phyloP scores from a whole-genome alignment of 1,140 invertebrate species.

The Leguminivora glycinivorella region DNA sequence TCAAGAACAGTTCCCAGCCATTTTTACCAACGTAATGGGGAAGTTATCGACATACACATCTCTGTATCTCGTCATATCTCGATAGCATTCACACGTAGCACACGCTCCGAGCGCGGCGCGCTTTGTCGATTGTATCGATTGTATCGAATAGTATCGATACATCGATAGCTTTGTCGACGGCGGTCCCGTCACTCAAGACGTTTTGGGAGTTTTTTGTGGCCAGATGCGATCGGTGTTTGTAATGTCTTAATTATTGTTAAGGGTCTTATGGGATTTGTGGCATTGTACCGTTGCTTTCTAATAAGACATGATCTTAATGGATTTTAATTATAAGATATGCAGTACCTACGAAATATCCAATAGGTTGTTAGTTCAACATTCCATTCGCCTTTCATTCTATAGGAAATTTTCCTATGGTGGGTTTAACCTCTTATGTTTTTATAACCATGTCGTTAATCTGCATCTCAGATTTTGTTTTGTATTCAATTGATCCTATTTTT shows the following conservation, averaged over 20 bases:
- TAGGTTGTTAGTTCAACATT: neutral
- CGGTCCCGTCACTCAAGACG: conserved; percentile 75
- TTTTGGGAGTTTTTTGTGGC: conserved; percentile 62
- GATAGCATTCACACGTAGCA: conserved; percentile 77
- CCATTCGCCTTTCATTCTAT: neutral
- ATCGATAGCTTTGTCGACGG: conserved; percentile 65
- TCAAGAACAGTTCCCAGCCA: conserved; percentile 47
- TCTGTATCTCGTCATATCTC: conserved; percentile 53
- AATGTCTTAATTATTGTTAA: conserved; percentile 29
- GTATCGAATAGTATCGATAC: conserved; percentile 47
- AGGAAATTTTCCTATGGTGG: no score
- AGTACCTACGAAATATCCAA: neutral
- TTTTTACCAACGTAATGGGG: conserved; percentile 67
- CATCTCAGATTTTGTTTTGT: neutral
- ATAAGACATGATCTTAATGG: conserved; percentile 12
- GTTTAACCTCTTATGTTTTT: no score
- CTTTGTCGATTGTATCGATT: conserved; percentile 71
- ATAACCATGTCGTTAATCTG: no score
- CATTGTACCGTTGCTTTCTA: conserved; percentile 10
- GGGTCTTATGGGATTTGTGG: conserved; percentile 17
- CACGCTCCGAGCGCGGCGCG: conserved; percentile 71
- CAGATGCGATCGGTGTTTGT: conserved; percentile 25
- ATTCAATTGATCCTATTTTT: neutral
- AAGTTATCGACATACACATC: conserved; percentile 68
- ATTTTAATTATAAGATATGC: neutral